Evolutionary conservation across 2,113 vertebrate species (phyloP).

Genomic region (Gobius niger): DNA sequence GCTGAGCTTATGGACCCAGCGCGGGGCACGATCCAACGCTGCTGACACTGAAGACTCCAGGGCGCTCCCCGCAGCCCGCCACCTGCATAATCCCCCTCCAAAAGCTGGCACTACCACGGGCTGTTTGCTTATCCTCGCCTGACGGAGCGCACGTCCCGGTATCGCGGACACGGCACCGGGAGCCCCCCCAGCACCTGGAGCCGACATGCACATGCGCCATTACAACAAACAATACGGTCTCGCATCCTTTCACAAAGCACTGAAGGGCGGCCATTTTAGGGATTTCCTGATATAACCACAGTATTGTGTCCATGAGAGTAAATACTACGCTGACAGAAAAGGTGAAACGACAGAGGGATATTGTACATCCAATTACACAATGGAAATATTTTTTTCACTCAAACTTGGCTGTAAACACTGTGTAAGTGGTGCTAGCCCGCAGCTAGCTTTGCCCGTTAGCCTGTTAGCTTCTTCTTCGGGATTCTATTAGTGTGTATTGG

Average conservation of each 20-base stretch:
- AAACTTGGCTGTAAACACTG: no score
- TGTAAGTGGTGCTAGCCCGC: no score
- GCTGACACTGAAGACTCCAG: slow-evolving; percentile 49
- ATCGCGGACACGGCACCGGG: not conserved
- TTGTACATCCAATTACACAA: no score
- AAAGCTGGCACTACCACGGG: slow-evolving; percentile 53
- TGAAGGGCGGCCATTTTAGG: no score
- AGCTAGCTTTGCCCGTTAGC: no score
- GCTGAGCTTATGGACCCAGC: slow-evolving; percentile 48
- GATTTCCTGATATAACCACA: no score
- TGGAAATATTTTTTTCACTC: no score
- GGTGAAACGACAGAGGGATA: no score
- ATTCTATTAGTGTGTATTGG: no score
- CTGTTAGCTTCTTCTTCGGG: no score
- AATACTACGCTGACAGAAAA: no score
- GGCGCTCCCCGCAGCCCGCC: slow-evolving; percentile 35
- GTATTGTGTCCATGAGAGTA: no score
- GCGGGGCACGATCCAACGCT: slow-evolving; percentile 21
- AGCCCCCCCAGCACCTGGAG: slow-evolving; percentile 15
- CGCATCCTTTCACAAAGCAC: not conserved
- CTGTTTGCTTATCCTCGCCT: slow-evolving; percentile 63
- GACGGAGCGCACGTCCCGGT: slow-evolving; percentile 42
- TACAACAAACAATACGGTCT: not conserved
- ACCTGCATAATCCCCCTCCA: slow-evolving; percentile 69
- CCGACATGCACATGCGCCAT: not conserved